Evolutionary conservation across 2,888 invertebrate species (phyloP), one percentile per base, ranked within the genome.

Genomic region (Polydesmus complanatus): DNA sequence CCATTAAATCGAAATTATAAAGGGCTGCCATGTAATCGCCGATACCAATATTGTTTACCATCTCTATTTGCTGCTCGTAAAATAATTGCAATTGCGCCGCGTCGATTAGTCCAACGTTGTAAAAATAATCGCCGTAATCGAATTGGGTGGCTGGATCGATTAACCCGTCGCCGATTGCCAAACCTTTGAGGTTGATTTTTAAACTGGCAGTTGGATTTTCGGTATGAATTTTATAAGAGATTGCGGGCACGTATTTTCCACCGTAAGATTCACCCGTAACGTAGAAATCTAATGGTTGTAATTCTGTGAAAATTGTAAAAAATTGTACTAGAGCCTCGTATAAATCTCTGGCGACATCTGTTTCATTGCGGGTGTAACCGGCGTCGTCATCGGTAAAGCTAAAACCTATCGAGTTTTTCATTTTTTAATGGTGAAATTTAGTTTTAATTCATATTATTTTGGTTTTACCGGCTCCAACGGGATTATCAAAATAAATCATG

Each of bases 401-500:
- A 63, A 73, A 75, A 1, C 53, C 53, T 53, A 18, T 22, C 19
- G 22, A 22, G 18, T 53, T 3, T 23, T 3, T 22, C 52, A 25
- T 53, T 18, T 14, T 51, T 51, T 50, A 22, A 37, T 37, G 5
- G 14, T 8, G 14, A 37, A 37, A 37, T 37, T 37, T 8, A 37
- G 14, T 8, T 8, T 14, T 14, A 37, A 37, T 37, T 5, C 37
- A 37, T 5, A 37, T 8, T 8, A 37, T 8, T 37, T 8, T n/a
- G 18, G 2, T 2, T 18, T 56, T 62, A 72, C 73, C 81, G 1
- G 91, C 86, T 1, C 92, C 91, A 0, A 89, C 94, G 0, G 94
- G 94, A 73, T 91, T 94, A 72, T 95, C 94, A 61, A 95, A 86
- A 72, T 88, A 95, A 61, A 95, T 79, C 52, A 94, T 74, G 67